Conservation (phyloP, 30 jellyfish, hydroid and myxozoan genomes). For the Sanderia malayensis region DNA sequence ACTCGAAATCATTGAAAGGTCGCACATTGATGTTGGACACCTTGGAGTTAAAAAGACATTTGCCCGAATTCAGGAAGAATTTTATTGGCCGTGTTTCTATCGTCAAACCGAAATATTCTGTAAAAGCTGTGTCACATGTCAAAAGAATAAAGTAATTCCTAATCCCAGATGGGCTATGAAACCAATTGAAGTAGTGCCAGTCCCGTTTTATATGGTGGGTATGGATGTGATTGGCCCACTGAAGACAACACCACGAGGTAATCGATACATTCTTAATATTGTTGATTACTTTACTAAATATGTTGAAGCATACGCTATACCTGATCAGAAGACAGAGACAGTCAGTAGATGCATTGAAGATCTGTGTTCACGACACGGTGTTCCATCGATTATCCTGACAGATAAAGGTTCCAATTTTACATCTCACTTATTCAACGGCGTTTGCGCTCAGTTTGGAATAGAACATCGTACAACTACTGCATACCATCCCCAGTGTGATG, state of each 20-base stretch:
- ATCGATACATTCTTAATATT: conserved; percentile 43
- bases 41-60: conserved; percentile 2
- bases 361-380: conserved; percentile 19
- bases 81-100: conserved; percentile 11
- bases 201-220: conserved; percentile 6
- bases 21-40: background rate
- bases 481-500: conserved; percentile 34
- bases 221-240: conserved; percentile 1
- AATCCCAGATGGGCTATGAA: conserved; percentile 11
- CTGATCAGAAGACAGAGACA: conserved; percentile 18
- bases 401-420: conserved; percentile 29
- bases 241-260: conserved; percentile 16
- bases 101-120: conserved; percentile 6
- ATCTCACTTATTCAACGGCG: background rate
- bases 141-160: background rate
- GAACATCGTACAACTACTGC: conserved; percentile 30
- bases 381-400: conserved; percentile 12
- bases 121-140: background rate
- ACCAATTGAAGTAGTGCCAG: conserved; percentile 9
- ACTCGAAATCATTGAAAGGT: background rate
- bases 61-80: conserved; percentile 4
- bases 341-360: conserved; percentile 6
- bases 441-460: conserved; percentile 10
- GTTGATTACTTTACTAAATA: conserved; percentile 37
- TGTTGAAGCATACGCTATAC: conserved; percentile 28